Conservation (phyloP, 2,113 vertebrate species). For the Oncorhynchus mykiss region DNA sequence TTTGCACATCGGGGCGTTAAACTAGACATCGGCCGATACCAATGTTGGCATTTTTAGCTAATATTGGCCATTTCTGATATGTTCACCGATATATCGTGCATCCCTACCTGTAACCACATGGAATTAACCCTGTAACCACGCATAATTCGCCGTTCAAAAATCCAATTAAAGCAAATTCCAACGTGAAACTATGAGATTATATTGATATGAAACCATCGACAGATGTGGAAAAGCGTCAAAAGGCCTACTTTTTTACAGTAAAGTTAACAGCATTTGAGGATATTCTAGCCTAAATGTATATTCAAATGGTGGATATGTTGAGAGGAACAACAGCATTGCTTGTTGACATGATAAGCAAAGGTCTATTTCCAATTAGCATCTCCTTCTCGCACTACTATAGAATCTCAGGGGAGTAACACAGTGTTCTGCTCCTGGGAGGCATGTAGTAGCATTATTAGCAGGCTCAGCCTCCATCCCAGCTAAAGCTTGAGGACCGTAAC, state of each 20-base stretch:
- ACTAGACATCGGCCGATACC: too few species aligned
- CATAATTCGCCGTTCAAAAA: too few species aligned
- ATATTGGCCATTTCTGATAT: too few species aligned
- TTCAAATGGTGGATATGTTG: not conserved
- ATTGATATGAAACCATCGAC: too few species aligned
- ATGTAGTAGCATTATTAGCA: not conserved
- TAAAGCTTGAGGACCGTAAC: not conserved
- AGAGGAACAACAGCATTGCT: not conserved
- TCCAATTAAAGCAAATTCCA: too few species aligned
- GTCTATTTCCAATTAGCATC: conserved; percentile 5
- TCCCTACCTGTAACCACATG: too few species aligned
- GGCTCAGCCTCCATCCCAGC: not conserved
- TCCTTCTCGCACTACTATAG: not conserved
- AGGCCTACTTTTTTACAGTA: not conserved
- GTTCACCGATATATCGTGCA: too few species aligned
- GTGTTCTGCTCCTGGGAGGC: not conserved
- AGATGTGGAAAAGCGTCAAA: not conserved
- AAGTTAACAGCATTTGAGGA: not conserved
- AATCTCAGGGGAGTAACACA: not conserved
- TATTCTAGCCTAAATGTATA: not conserved
- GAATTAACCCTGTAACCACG: too few species aligned
- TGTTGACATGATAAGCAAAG: conserved; percentile 1
- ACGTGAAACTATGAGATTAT: too few species aligned
- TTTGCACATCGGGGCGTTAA: too few species aligned
- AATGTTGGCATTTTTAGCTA: too few species aligned